phyloP scores from a whole-genome alignment of 2,113 vertebrate species.

The Dryoscopus gambensis region DNA sequence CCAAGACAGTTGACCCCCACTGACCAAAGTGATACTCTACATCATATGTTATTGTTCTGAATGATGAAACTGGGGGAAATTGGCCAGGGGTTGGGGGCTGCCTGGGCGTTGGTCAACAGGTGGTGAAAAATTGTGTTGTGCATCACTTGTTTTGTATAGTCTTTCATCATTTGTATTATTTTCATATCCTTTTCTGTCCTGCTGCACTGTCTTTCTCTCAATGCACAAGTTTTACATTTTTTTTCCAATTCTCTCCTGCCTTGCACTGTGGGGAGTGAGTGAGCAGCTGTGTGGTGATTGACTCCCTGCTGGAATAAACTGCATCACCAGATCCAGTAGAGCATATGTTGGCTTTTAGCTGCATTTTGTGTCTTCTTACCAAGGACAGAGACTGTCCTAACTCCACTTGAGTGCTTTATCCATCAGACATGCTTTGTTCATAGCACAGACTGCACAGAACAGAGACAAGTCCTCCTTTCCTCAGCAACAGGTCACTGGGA shows the following conservation, averaged over 20 bases:
- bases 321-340: not conserved
- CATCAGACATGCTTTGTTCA: not conserved
- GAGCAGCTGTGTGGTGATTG: too few relatives aligned
- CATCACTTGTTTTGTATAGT: not conserved
- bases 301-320: not conserved
- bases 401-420: not conserved
- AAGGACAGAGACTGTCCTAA: not conserved
- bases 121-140: not conserved
- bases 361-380: not conserved
- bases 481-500: not conserved
- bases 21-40: not conserved
- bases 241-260: too few relatives aligned
- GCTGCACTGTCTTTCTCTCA: not conserved
- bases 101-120: too few relatives aligned
- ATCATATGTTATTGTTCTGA: not conserved
- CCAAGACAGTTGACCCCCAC: not conserved
- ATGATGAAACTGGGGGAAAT: not conserved
- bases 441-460: rapidly evolving
- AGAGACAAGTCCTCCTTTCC: not conserved
- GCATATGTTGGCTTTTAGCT: not conserved
- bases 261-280: not conserved
- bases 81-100: not conserved
- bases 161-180: not conserved
- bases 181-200: not conserved
- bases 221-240: not conserved